Conservation (phyloP, 2,797 vertebrate genomes). For the Rhinogobio ventralis region DNA sequence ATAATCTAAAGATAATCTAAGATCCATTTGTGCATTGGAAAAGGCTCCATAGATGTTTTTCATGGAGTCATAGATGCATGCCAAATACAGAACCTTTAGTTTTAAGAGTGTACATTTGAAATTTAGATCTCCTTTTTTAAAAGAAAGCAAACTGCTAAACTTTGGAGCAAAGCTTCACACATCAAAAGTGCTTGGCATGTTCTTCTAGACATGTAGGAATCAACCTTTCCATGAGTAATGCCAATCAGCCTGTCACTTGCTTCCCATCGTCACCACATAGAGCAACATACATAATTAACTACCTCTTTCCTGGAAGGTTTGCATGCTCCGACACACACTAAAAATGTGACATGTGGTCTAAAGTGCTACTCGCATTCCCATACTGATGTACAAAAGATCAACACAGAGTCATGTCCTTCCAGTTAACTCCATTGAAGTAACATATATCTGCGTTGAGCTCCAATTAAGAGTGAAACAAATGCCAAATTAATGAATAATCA, state of each 20-base stretch:
- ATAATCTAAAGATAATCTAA: neutral
- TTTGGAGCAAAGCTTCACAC: neutral
- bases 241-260: conserved; percentile 57
- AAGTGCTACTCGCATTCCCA: conserved; percentile 66
- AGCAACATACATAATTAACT: conserved; percentile 79
- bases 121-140: neutral
- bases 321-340: conserved; percentile 69
- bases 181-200: neutral
- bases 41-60: neutral
- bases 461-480: conserved; percentile 5
- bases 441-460: neutral
- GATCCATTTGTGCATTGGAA: neutral
- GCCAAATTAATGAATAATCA: neutral
- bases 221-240: neutral
- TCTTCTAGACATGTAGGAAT: neutral
- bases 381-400: conserved; percentile 9
- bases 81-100: neutral
- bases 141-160: neutral
- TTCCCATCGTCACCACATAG: conserved; percentile 62
- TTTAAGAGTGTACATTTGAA: neutral
- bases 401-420: conserved; percentile 19
- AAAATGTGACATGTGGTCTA: conserved; percentile 68
- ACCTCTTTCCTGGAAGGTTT: conserved; percentile 80
- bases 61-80: neutral
- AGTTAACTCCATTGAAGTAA: conserved; percentile 1